These are phyloP conservation scores for Chrosomus eos DNA, from an alignment of 2,797 vertebrate species.

Conservation along the genomic window DNA sequence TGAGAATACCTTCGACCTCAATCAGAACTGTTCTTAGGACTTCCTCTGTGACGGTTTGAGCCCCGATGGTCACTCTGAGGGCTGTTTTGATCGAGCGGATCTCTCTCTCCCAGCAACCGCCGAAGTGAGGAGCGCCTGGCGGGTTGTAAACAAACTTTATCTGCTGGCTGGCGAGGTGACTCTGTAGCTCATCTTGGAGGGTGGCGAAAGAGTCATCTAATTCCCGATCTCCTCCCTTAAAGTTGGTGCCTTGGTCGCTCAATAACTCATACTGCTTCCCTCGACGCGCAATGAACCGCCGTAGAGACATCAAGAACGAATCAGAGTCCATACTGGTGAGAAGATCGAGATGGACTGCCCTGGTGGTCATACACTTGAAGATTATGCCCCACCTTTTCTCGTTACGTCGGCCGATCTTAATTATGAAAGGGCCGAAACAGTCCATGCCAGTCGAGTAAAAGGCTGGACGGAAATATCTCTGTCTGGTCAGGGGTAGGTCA, in stretches of 20 bases:
- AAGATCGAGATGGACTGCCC: neutral
- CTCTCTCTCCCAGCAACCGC: constrained; percentile 9
- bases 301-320: neutral
- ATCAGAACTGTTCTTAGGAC: too few species aligned
- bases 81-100: too few species aligned
- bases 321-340: neutral
- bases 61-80: too few species aligned
- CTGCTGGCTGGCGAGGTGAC: too few species aligned
- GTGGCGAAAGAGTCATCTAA: too few species aligned
- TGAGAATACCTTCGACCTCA: too few species aligned
- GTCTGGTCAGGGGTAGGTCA: too few species aligned
- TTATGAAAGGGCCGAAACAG: neutral
- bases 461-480: too few species aligned
- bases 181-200: too few species aligned
- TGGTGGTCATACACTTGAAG: neutral
- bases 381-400: neutral
- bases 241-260: neutral
- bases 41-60: too few species aligned
- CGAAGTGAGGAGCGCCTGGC: neutral
- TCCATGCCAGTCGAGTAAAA: constrained; percentile 1
- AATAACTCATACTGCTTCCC: neutral
- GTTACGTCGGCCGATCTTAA: neutral
- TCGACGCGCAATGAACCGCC: neutral
- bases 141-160: too few species aligned
- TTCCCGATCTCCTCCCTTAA: too few species aligned